phyloP scores from a whole-genome alignment of 2,797 vertebrate genomes.

The Melanotaenia maccullochi region DNA sequence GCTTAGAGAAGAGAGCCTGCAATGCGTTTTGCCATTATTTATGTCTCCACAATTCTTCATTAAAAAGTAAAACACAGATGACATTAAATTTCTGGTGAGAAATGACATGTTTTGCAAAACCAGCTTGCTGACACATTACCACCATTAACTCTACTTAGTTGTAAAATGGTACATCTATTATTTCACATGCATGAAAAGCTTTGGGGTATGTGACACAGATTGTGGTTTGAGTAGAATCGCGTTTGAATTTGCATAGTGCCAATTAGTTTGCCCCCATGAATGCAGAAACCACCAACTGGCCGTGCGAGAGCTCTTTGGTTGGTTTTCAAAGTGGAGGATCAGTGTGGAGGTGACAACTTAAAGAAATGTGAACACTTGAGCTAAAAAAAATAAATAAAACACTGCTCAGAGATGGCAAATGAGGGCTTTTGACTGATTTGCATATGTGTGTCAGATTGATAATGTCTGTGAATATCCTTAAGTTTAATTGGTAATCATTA shows the following conservation, averaged over 20 bases:
- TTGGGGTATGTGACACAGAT: not conserved
- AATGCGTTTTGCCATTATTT: not conserved
- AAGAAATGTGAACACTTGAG: conserved; percentile 5
- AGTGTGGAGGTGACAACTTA: not conserved
- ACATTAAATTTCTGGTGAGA: not conserved
- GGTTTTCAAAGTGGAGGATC: not conserved
- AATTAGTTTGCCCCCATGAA: not conserved
- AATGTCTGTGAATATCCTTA: conserved; percentile 21
- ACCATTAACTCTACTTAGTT: not conserved
- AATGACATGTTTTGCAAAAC: not conserved
- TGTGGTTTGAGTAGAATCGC: not conserved
- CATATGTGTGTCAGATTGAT: not conserved
- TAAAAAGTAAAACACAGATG: not conserved
- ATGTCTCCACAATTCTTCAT: not conserved
- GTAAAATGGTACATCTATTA: not conserved
- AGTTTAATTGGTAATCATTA: conserved; percentile 60
- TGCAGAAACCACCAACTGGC: not conserved
- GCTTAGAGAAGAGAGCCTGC: not conserved
- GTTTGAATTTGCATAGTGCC: not conserved
- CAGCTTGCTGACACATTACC: conserved; percentile 1
- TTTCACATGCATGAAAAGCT: not conserved
- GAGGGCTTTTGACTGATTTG: conserved; percentile 9
- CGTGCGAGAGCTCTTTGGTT: not conserved
- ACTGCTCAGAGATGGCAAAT: not conserved
- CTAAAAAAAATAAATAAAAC: not conserved